Base-by-base conservation (phyloP, 2,888 invertebrate genomes). In the Cecidostiba fungosa region DNA sequence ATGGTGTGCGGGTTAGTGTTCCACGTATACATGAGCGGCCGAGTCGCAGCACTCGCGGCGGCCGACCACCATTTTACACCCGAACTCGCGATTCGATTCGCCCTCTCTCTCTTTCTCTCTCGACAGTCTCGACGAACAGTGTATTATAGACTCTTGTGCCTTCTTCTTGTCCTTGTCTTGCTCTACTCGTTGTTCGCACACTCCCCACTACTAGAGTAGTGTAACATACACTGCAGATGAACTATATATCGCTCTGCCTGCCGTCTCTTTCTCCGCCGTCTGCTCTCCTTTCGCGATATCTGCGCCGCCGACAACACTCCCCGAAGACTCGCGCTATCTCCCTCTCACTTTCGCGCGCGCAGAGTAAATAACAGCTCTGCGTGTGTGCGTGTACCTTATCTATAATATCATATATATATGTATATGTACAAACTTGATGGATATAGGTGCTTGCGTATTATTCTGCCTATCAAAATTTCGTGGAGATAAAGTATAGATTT, bases 21-120 rank as follows among this genome's bases (percentile, higher is more conserved):
- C 86, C 86, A 86, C 86, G 86, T 86, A 86, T 36, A 81, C 86
- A 81, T 84, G 59, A 81, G 84, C 73, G 70, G 66, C 66, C 77
- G 82, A 74, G 69, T 73, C 78, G 59, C 59, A 47, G 54, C 78
- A 74, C 79, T 85, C 82, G 69, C 47, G 72, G 76, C 82, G 73
- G 79, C 74, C 82, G 82, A 85, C 85, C 85, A 83, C 85, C 85
- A 85, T 85, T 85, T 85, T 85, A 85, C 82, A 76, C 69, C 79
- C 85, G 79, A 79, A 59, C n/a, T 6, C 54, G 54, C 54, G 54
- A 59, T 59, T 59, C 54, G 54, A 59, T 59, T 62, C 76, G 73
- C n/a, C n/a, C 29, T 50, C 32, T 81, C 14, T 54, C 74, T 23
- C 72, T 29, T 43, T 73, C 23, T 19, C 29, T 43, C 62, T 36